Conservation (phyloP, 2,888 invertebrate genomes). For the Laspeyria flexula region DNA sequence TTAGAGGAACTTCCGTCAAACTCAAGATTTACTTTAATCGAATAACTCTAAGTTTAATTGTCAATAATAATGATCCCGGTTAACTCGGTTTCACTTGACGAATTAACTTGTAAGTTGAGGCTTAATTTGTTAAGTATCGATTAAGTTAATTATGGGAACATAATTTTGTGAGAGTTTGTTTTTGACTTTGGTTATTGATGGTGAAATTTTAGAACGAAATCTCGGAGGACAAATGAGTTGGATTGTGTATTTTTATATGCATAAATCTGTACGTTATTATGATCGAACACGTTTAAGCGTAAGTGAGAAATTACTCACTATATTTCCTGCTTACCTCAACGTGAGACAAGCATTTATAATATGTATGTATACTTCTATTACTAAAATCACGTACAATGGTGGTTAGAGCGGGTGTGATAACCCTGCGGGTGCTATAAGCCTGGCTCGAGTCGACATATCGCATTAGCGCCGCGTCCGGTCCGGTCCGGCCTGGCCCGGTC, state of each 20-base stretch:
- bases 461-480: constrained; percentile 68
- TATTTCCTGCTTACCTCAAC: no score
- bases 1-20: constrained; percentile 42
- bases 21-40: constrained; percentile 73
- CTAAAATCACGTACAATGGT: no score
- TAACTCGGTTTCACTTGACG: constrained; percentile 66
- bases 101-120: constrained; percentile 60
- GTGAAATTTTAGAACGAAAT: no score
- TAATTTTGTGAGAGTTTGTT: constrained; percentile 26
- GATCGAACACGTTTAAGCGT: no score
- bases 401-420: constrained; percentile 31
- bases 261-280: no score
- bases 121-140: constrained; percentile 57
- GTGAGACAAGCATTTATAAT: no score
- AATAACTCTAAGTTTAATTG: constrained; percentile 73
- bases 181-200: constrained; percentile 20
- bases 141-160: constrained; percentile 45
- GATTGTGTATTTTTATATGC: no score
- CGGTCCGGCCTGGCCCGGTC: constrained; percentile 61
- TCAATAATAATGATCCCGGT: constrained; percentile 71
- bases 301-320: no score
- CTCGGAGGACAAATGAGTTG: no score
- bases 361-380: no score
- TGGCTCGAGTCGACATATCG: constrained; percentile 57
- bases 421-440: constrained; percentile 59